Evolutionary conservation across 2,113 vertebrate species (phyloP).

Genomic region (Pantherophis guttatus): DNA sequence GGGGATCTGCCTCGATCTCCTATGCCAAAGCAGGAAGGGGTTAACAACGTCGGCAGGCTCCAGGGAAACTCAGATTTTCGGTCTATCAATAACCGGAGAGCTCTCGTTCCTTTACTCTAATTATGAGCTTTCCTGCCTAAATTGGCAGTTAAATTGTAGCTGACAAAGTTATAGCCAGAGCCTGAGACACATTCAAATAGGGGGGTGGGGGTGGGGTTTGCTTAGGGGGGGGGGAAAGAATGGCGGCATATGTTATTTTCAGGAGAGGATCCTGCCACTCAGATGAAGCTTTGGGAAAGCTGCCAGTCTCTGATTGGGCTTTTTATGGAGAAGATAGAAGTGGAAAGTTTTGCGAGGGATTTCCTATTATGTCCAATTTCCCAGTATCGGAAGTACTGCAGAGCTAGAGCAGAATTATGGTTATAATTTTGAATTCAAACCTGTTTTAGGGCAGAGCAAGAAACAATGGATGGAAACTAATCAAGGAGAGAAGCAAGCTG

Average conservation of each 20-base stretch:
- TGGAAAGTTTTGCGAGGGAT: neutral
- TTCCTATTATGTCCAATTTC: neutral
- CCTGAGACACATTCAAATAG: neutral
- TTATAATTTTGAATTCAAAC: neutral
- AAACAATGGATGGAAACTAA: neutral
- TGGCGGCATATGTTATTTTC: neutral
- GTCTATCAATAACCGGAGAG: too few species aligned
- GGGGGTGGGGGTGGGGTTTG: too few species aligned
- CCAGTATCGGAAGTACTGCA: neutral
- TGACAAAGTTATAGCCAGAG: neutral
- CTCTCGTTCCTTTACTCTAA: neutral
- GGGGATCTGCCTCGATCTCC: neutral
- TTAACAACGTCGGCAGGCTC: neutral
- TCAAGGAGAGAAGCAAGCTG: neutral
- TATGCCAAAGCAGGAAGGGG: neutral
- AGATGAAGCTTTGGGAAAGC: neutral
- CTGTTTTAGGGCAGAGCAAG: neutral
- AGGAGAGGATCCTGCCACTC: neutral
- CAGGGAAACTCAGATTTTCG: neutral
- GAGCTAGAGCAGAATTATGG: too few species aligned
- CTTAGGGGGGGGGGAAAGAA: too few species aligned
- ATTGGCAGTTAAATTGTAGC: neutral
- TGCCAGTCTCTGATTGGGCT: neutral
- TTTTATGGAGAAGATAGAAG: neutral
- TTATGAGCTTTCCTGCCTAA: neutral